These are phyloP conservation scores for Acanthosepion pharaonis DNA, from an alignment of 2,888 invertebrate species.

Conservation along the genomic window DNA sequence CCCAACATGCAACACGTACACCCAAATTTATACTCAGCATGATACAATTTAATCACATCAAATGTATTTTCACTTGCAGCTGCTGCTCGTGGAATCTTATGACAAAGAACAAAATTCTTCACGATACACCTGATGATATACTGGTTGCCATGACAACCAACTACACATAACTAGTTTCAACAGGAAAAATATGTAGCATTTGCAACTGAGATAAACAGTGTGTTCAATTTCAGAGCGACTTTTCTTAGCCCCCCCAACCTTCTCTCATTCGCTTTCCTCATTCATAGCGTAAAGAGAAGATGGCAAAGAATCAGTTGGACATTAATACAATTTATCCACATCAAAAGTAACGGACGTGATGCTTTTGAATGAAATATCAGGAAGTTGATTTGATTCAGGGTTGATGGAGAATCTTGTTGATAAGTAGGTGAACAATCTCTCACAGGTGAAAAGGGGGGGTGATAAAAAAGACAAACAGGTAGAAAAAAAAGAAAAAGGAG, in stretches of 20 bases:
- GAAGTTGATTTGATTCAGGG: conserved; percentile 21
- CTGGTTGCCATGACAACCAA: not conserved
- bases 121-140: not conserved
- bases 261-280: not conserved
- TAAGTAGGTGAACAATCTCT: not conserved
- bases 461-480: not conserved
- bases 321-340: not conserved
- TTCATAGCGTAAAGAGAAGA: not conserved
- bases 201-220: not conserved
- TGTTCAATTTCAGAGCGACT: not conserved
- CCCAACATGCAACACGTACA: not conserved
- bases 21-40: not conserved
- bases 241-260: not conserved
- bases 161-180: not conserved
- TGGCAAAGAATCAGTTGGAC: not conserved
- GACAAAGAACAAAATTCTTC: not conserved
- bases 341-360: not conserved
- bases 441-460: not conserved
- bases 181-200: not conserved
- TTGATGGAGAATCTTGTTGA: not conserved
- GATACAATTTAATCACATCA: not conserved
- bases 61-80: not conserved
- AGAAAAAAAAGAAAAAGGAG: not conserved
- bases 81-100: not conserved
- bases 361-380: not conserved